Evolutionary conservation across 92 coral and sea anemone genomes (phyloP), one percentile per base, ranked within the genome.

Genomic region (Bergia puertoricense): DNA sequence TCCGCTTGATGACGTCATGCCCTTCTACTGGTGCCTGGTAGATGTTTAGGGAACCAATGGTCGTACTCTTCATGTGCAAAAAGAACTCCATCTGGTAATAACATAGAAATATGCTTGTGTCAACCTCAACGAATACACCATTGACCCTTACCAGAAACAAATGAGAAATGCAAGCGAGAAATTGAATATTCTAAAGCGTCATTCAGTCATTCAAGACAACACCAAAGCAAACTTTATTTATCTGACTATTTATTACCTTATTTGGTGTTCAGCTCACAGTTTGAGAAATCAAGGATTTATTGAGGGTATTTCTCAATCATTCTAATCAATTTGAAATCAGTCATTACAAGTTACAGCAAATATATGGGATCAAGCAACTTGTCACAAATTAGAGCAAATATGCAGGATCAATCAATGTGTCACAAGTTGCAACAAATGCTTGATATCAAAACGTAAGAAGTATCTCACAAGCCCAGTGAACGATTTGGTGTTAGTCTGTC

Each of bases 21-120:
- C 93, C 96, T 76, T 83, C 78, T 51, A 95, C 93, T 16, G 98
- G 98, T 0, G 96, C 96, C 77, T 95, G 96, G 46, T 93, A 90
- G 41, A 95, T 88, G 74, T 93, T 95, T 4, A 95, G 91, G 16
- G 51, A 65, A 8, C 95, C 98, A 42, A 95, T 92, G 88, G 57
- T 6, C 14, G 2, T 0, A 5, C 98, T 96, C 16, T 65, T 78
- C 98, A 95, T 95, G 89, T 95, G 94, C 51, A 89, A 65, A 36
- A 38, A 95, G 77, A 95, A 82, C 43, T 95, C 90, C 90, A 93
- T 86, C 98, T 95, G 88, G 40, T 59, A 85, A 59, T 4, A 54
- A 75, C 69, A 54, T 22, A 75, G 23, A 46, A 83, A 82, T 15
- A 23, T 42, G 8, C 4, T 13, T 16, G 36, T 38, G 9, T 79